A percentile compares a stretch with the other conserved stretches of the same genome.
Conservation (phyloP, 2,113 vertebrate genomes). For the Forbesichthys papilliferus region DNA sequence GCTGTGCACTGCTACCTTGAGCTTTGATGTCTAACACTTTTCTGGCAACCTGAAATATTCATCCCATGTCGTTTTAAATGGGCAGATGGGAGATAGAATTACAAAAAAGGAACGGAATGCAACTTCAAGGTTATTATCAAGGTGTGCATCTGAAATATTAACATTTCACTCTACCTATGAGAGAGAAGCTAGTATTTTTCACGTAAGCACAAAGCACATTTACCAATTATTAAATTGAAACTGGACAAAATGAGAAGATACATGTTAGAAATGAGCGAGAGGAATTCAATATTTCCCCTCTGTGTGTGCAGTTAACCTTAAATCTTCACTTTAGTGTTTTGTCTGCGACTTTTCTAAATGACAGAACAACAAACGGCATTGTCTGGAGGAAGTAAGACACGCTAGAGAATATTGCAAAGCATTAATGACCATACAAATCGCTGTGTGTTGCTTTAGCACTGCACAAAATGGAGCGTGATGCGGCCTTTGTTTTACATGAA, state of each 20-base stretch:
- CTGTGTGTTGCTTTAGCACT: neutral
- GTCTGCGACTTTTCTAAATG: slow-evolving; percentile 61
- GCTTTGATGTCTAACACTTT: slow-evolving; percentile 28
- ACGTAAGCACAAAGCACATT: slow-evolving; percentile 8
- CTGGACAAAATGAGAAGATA: slow-evolving; percentile 13
- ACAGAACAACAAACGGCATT: slow-evolving; percentile 60
- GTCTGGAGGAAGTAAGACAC: slow-evolving; percentile 18
- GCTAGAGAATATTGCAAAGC: slow-evolving; percentile 16
- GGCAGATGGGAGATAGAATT: neutral
- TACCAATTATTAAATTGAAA: slow-evolving; percentile 38
- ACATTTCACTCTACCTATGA: slow-evolving; percentile 8
- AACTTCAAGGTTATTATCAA: neutral
- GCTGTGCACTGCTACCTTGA: slow-evolving; percentile 13
- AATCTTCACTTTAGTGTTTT: slow-evolving; percentile 49
- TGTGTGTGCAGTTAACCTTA: slow-evolving; percentile 23
- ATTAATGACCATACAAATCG: neutral
- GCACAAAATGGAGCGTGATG: neutral
- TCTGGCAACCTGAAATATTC: slow-evolving; percentile 34
- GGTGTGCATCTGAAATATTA: neutral
- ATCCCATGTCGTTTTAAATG: slow-evolving; percentile 8
- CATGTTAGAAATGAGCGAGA: slow-evolving; percentile 29
- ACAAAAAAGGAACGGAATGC: slow-evolving; percentile 10
- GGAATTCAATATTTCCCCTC: slow-evolving; percentile 26
- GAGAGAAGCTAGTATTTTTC: neutral
- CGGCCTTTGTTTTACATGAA: neutral